phyloP scores from a whole-genome alignment of 2,113 vertebrate genomes.

The Arvicanthis niloticus region DNA sequence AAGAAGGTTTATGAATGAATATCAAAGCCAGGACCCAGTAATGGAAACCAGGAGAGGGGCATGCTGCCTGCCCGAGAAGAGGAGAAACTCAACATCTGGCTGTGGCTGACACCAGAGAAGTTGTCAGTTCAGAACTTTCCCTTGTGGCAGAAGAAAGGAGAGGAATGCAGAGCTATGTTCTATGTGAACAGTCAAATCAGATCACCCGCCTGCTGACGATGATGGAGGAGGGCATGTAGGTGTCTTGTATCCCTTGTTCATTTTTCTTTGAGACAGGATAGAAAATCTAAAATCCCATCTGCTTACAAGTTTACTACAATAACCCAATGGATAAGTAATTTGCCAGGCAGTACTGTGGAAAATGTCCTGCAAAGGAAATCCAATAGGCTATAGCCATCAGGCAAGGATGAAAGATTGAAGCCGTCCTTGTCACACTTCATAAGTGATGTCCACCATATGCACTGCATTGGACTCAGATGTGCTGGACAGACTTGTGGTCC shows the following conservation, averaged over 20 bases:
- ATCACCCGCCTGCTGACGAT: not conserved
- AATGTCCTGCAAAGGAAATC: constrained; percentile 60
- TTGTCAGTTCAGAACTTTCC: not conserved
- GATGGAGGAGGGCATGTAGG: constrained; percentile 48
- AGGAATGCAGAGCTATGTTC: not conserved
- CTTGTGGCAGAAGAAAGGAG: not conserved
- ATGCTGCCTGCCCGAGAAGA: not conserved
- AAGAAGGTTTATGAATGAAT: constrained; percentile 12
- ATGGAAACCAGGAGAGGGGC: not conserved
- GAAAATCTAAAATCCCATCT: constrained; percentile 75
- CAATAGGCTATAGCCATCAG: not conserved
- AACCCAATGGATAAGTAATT: constrained; percentile 62
- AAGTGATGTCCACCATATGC: not conserved
- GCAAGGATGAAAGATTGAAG: constrained; percentile 6
- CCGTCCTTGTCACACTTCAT: not conserved
- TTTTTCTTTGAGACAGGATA: constrained; percentile 74
- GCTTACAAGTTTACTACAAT: constrained; percentile 63
- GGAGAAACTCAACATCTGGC: not conserved
- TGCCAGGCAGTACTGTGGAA: constrained; percentile 43
- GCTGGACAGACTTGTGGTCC: not conserved
- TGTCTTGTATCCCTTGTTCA: constrained; percentile 43
- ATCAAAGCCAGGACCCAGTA: not conserved
- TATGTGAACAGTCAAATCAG: not conserved
- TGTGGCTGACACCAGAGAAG: not conserved
- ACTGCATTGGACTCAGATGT: not conserved